Conservation (phyloP, 2,888 invertebrate genomes). For the Aromia moschata region DNA sequence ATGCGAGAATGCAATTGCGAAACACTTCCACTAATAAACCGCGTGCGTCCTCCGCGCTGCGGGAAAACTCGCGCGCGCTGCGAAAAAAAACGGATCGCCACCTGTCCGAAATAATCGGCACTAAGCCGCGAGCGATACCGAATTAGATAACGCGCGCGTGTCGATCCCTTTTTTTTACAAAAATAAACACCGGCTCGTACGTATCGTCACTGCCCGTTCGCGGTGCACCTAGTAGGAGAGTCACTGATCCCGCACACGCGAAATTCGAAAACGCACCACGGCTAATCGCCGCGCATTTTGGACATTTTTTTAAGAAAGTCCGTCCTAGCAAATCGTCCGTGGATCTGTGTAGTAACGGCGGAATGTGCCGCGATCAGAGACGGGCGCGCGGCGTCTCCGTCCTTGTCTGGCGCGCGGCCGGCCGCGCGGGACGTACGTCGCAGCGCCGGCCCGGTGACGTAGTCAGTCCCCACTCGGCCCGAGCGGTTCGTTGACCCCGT, state of each 20-base stretch:
- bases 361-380: slow-evolving; percentile 50
- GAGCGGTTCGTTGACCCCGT: slow-evolving; percentile 58
- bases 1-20: slow-evolving; percentile 15
- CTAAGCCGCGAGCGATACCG: background rate
- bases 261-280: slow-evolving; percentile 37
- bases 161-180: too few relatives aligned
- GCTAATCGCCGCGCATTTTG: slow-evolving; percentile 55
- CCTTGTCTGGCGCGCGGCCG: slow-evolving; percentile 37
- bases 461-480: slow-evolving; percentile 57
- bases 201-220: slow-evolving; percentile 17
- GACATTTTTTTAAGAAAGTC: slow-evolving; percentile 62
- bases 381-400: slow-evolving; percentile 31
- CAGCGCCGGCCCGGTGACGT: slow-evolving; percentile 56
- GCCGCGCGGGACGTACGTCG: slow-evolving; percentile 54
- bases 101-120: slow-evolving; percentile 16
- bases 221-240: slow-evolving; percentile 1
- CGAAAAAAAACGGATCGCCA: slow-evolving; percentile 16
- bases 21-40: slow-evolving; percentile 20
- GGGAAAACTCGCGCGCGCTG: slow-evolving; percentile 2
- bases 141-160: slow-evolving; percentile 20
- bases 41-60: slow-evolving; percentile 8
- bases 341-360: slow-evolving; percentile 61
- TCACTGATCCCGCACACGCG: slow-evolving; percentile 6
- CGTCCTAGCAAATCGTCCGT: slow-evolving; percentile 60
- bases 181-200: slow-evolving; percentile 19